Evolutionary conservation across 2,888 invertebrate species (phyloP), one percentile per base, ranked within the genome.

Genomic region (Protonemura montana): DNA sequence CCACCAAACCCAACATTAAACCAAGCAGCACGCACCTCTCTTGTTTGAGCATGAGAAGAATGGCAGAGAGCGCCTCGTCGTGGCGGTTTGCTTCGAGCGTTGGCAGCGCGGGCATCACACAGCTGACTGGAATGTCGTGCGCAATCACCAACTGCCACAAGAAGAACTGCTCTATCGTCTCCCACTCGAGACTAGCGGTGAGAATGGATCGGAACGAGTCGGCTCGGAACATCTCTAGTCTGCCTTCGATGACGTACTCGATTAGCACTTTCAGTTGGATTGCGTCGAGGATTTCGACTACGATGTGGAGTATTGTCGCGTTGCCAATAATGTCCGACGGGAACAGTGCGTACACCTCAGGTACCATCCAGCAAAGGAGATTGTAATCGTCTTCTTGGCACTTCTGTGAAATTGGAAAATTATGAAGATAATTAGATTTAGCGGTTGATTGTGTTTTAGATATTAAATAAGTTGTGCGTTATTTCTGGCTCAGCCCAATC

Each of bases 151-250:
- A 93, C 91, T 99, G 98, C 99, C 99, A 99, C 82, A 99, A 94
- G 91, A 98, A 98, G 91, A 97, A 96, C 91, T 99, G 99, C 91
- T 99, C 99, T 89, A 98, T 97, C 0, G 98, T 98, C 92, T 99
- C 99, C 98, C 99, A 99, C 87, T 95, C 94, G 86, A 99, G 93
- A 90, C 98, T 98, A 80, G 96, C 95, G 87, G 95, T 96, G 89
- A 97, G 91, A 91, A 97, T 93, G 78, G 94, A 93, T 87, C 95
- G 94, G 81, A 97, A 93, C 86, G 95, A 95, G 89, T 97, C 97
- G n/a, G 83, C 41, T 10, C 87, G 87, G 89, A 97, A 95, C 94
- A 97, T 96, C 90, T 95, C 95, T 87, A 97, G 91, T 89, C 89
- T 89, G 76, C 90, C 90, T 89, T 87, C 87, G 89, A 98, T 93